Conservation (phyloP, 2,113 vertebrate genomes). For the Pomatostomus ruficeps region DNA sequence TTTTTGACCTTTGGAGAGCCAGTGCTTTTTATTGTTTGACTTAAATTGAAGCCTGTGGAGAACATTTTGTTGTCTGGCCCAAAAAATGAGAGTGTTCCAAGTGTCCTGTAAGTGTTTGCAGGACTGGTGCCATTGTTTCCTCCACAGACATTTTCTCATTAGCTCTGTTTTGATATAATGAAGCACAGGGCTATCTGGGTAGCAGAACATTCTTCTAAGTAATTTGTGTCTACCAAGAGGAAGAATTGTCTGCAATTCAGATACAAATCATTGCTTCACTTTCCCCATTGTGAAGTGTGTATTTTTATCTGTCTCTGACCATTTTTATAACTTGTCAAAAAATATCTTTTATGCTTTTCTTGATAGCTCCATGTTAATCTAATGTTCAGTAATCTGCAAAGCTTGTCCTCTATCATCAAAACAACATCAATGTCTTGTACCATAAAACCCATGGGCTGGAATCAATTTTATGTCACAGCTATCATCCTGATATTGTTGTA, state of each 20-base stretch:
- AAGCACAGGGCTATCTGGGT: neutral
- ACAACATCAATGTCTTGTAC: slow-evolving; percentile 14
- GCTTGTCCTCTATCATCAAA: slow-evolving; percentile 46
- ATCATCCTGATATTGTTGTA: neutral
- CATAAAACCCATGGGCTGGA: slow-evolving; percentile 17
- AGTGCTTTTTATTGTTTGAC: neutral
- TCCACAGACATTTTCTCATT: neutral
- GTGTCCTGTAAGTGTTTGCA: neutral
- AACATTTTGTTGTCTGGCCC: neutral
- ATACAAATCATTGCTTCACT: slow-evolving; percentile 33
- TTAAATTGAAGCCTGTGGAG: neutral
- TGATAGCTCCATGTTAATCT: slow-evolving; percentile 45
- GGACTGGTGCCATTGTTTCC: neutral
- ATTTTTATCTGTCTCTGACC: slow-evolving; percentile 14
- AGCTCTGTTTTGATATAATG: neutral
- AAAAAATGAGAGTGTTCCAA: neutral
- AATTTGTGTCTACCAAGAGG: slow-evolving; percentile 5
- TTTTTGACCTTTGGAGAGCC: neutral
- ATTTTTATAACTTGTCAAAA: slow-evolving; percentile 41
- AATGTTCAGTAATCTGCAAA: slow-evolving; percentile 40
- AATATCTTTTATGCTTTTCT: slow-evolving; percentile 26
- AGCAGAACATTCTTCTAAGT: slow-evolving; percentile 4
- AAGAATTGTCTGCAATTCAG: neutral
- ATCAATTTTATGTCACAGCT: slow-evolving; percentile 45
- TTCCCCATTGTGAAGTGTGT: neutral